A percentile compares a stretch with the other conserved stretches of the same genome.
Evolutionary conservation across 2,113 vertebrate species (phyloP).

Genomic region (Vulpes ferrilata): DNA sequence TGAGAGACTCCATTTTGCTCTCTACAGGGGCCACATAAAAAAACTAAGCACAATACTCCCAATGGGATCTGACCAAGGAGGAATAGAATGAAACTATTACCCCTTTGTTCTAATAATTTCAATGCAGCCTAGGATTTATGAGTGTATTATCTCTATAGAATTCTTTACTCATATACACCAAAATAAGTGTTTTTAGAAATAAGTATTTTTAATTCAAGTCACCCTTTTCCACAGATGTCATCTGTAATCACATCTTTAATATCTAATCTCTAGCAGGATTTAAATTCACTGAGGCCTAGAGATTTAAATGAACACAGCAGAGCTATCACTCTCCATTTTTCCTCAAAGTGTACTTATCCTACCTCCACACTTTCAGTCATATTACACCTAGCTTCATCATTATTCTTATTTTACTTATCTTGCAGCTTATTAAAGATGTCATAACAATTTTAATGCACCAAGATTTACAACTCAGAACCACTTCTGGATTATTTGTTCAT

Average conservation of each 20-base stretch:
- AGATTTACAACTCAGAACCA: not conserved
- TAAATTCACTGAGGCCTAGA: not conserved
- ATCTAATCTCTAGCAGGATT: not conserved
- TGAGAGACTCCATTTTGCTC: not conserved
- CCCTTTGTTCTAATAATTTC: not conserved
- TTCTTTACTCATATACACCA: not conserved
- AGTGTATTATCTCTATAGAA: not conserved
- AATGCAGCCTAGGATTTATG: not conserved
- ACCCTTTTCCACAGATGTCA: not conserved
- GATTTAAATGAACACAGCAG: not conserved
- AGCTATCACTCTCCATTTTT: not conserved
- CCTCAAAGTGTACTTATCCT: not conserved
- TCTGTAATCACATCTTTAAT: not conserved
- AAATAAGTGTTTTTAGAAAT: not conserved
- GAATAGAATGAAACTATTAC: not conserved
- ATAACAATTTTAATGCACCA: not conserved
- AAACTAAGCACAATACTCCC: not conserved
- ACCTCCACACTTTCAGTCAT: not conserved
- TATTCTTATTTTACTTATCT: not conserved
- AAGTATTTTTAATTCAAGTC: not conserved
- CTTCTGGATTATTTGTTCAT: not conserved
- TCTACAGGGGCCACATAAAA: not conserved
- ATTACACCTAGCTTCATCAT: not conserved
- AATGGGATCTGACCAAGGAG: not conserved
- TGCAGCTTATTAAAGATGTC: not conserved